Evolutionary conservation across 2,888 invertebrate genomes (phyloP).

Genomic region (Caenorhabditis wallacei): DNA sequence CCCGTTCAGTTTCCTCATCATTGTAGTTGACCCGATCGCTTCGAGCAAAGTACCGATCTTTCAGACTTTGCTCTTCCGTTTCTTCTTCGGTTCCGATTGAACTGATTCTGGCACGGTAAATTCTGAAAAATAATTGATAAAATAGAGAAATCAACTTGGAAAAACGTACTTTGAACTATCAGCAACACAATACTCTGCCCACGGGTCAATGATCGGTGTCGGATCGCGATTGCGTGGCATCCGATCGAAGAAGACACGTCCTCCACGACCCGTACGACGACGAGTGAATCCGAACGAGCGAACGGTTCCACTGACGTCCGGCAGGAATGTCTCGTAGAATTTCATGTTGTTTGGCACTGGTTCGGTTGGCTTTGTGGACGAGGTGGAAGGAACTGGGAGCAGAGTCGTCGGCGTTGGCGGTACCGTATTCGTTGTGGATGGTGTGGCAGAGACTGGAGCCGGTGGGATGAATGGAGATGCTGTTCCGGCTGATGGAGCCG

Average conservation of each 20-base stretch:
- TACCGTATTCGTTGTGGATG: neutral
- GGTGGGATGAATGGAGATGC: neutral
- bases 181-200: conserved; percentile 61
- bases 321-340: conserved; percentile 57
- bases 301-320: conserved; percentile 30
- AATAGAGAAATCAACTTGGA: neutral
- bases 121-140: conserved; percentile 20
- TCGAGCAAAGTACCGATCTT: conserved; percentile 46
- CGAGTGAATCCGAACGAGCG: conserved; percentile 67
- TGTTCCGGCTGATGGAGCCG: neutral
- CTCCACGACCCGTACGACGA: conserved; percentile 76
- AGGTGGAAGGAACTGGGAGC: neutral
- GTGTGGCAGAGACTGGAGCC: conserved; percentile 22
- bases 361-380: conserved; percentile 9
- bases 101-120: conserved; percentile 51
- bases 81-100: conserved; percentile 60
- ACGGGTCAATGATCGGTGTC: conserved; percentile 58
- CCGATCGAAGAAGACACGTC: conserved; percentile 73
- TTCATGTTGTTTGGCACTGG: conserved; percentile 46
- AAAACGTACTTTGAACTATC: conserved; percentile 47
- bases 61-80: conserved; percentile 42
- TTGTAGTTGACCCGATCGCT: conserved; percentile 51
- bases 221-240: conserved; percentile 22
- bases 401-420: neutral
- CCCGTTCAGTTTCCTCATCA: conserved; percentile 49